These are phyloP conservation scores for Zophobas atratus DNA, from an alignment of 1,140 invertebrate genomes.

Conservation along the genomic window DNA sequence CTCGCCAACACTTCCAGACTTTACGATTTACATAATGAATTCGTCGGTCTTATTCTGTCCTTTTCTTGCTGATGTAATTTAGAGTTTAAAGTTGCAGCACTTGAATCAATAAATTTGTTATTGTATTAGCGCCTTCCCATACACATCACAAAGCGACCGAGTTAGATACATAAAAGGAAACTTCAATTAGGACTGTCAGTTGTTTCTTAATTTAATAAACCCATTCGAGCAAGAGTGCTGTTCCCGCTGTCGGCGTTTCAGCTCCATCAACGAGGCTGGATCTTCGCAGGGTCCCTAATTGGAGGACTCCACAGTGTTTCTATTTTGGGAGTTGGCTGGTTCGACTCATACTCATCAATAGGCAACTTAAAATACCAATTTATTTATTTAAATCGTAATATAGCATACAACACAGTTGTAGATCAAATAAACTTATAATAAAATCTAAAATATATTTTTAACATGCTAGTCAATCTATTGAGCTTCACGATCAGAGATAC, in stretches of 20 bases:
- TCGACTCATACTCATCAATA: slow-evolving; percentile 23
- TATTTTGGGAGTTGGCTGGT: not conserved
- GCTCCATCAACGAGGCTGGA: too few relatives aligned
- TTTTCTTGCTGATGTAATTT: too few relatives aligned
- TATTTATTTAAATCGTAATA: slow-evolving; percentile 66
- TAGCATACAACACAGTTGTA: slow-evolving; percentile 67
- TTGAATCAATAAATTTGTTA: too few relatives aligned
- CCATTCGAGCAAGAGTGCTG: not conserved
- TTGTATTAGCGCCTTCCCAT: not conserved
- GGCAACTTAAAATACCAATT: slow-evolving; percentile 66
- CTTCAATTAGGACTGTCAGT: slow-evolving; percentile 10
- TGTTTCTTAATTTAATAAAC: slow-evolving; percentile 34
- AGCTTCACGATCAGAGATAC: slow-evolving; percentile 55
- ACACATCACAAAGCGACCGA: not conserved
- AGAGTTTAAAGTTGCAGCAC: too few relatives aligned
- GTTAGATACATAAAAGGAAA: slow-evolving; percentile 12
- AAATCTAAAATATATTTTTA: slow-evolving; percentile 60
- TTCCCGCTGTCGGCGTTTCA: not conserved
- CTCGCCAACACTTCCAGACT: too few relatives aligned
- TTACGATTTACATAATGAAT: too few relatives aligned
- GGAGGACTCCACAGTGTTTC: not conserved
- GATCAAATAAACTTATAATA: slow-evolving; percentile 61
- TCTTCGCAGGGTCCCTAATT: not conserved
- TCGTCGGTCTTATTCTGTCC: too few relatives aligned
- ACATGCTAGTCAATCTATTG: slow-evolving; percentile 64